Evolutionary conservation across 1,140 invertebrate genomes (phyloP).

Genomic region (Pantala flavescens): DNA sequence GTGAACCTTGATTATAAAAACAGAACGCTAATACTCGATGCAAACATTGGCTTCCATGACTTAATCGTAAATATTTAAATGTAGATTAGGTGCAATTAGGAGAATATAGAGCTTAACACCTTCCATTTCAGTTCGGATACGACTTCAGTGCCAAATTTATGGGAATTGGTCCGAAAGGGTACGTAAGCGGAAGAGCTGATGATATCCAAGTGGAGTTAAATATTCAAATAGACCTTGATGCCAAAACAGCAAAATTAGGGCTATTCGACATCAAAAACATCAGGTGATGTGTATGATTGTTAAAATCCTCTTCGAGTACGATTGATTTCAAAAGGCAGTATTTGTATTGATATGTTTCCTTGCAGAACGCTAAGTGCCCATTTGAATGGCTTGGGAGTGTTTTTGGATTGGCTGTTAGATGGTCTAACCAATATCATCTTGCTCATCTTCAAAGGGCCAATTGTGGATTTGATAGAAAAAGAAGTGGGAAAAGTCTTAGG

Average conservation of each 20-base stretch:
- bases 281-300: not conserved
- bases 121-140: not conserved
- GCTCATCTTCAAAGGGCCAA: not conserved
- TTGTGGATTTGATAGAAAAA: not conserved
- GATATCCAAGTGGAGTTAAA: not conserved
- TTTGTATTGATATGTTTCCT: not conserved
- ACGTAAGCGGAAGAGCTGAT: not conserved
- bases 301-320: no score
- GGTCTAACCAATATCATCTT: not conserved
- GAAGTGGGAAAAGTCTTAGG: not conserved
- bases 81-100: no score
- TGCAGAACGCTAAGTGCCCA: not conserved
- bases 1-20: not conserved
- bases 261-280: not conserved
- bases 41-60: not conserved
- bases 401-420: not conserved
- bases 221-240: not conserved
- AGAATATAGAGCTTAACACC: not conserved
- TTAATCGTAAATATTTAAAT: not conserved
- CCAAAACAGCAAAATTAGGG: not conserved
- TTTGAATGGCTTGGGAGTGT: not conserved
- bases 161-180: not conserved
- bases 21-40: not conserved
- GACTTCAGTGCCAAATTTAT: not conserved
- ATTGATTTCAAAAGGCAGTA: not conserved